Evolutionary conservation across 2,888 invertebrate genomes (phyloP).

Genomic region (Drosophila acutilabella): DNA sequence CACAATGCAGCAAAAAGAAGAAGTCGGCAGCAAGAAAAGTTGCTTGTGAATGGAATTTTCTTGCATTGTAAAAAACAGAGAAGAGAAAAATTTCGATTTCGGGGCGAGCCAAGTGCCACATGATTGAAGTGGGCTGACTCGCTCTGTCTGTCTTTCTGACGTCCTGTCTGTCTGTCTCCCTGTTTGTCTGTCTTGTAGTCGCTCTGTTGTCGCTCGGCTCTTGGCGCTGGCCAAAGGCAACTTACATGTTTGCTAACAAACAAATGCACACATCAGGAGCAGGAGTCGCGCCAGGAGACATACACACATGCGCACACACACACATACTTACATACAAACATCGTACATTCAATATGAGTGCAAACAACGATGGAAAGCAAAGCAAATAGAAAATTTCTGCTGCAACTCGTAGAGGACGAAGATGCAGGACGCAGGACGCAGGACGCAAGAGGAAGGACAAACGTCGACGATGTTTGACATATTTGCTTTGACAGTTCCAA

Average conservation of each 20-base stretch:
- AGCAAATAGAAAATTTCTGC: constrained; percentile 70
- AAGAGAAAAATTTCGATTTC: constrained; percentile 51
- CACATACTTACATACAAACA: constrained; percentile 15
- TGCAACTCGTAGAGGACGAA: constrained; percentile 50
- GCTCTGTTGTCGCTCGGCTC: constrained; percentile 14
- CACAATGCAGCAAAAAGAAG: constrained; percentile 60
- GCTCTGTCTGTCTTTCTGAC: constrained; percentile 29
- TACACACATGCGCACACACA: constrained; percentile 33
- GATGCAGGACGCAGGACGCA: constrained; percentile 43
- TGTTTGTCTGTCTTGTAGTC: constrained; percentile 2
- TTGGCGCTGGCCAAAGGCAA: constrained; percentile 73
- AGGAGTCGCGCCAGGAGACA: constrained; percentile 64
- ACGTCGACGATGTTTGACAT: constrained; percentile 78
- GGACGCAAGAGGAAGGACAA: constrained; percentile 61
- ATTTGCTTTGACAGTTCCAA: constrained; percentile 81
- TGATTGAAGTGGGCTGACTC: constrained; percentile 60
- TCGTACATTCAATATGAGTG: constrained; percentile 63
- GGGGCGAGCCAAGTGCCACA: constrained; percentile 61
- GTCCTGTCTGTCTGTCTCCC: constrained; percentile 3
- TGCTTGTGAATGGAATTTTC: constrained; percentile 68
- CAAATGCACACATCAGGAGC: constrained; percentile 72
- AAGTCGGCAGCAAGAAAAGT: constrained; percentile 47
- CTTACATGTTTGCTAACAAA: constrained; percentile 79
- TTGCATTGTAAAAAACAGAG: constrained; percentile 67
- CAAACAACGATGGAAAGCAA: constrained; percentile 77